These are phyloP conservation scores for Drosophila pachea DNA, from an alignment of 1,140 invertebrate species.

Conservation along the genomic window DNA sequence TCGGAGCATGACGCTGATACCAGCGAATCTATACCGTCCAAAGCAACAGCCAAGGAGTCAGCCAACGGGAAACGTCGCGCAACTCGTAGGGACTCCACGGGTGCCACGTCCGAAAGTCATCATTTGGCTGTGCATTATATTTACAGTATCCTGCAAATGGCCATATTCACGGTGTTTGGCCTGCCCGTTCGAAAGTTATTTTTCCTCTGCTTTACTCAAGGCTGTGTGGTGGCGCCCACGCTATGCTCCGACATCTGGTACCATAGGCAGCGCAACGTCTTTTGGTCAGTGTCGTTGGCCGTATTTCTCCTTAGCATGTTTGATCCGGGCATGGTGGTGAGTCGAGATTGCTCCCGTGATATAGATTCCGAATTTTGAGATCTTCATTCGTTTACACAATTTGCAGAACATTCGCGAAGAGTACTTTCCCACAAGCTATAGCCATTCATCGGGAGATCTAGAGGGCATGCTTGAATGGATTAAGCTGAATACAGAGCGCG, in stretches of 20 bases:
- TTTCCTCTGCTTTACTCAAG: constrained; percentile 75
- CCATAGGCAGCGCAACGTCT: constrained; percentile 69
- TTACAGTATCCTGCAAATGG: constrained; percentile 74
- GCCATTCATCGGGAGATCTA: constrained; percentile 53
- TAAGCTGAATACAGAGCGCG: constrained; percentile 73
- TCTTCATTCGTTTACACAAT: too few relatives aligned
- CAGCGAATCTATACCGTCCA: constrained; percentile 33
- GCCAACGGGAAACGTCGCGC: constrained; percentile 31
- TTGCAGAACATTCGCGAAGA: constrained; percentile 71
- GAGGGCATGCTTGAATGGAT: constrained; percentile 77
- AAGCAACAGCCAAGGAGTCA: constrained; percentile 22
- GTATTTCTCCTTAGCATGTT: constrained; percentile 74
- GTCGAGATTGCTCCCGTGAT: not conserved
- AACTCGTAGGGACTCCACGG: constrained; percentile 40
- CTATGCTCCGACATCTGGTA: constrained; percentile 76
- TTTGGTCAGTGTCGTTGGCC: constrained; percentile 75
- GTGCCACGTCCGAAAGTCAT: constrained; percentile 53
- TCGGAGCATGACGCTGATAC: not conserved
- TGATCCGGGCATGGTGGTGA: constrained; percentile 72
- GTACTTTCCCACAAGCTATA: constrained; percentile 56
- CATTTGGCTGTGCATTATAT: constrained; percentile 65
- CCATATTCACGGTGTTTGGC: constrained; percentile 66
- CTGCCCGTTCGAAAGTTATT: constrained; percentile 72
- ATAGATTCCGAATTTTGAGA: not conserved
- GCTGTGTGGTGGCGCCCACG: constrained; percentile 75